Conservation (phyloP, 1,140 invertebrate species). For the Planococcus citri region DNA sequence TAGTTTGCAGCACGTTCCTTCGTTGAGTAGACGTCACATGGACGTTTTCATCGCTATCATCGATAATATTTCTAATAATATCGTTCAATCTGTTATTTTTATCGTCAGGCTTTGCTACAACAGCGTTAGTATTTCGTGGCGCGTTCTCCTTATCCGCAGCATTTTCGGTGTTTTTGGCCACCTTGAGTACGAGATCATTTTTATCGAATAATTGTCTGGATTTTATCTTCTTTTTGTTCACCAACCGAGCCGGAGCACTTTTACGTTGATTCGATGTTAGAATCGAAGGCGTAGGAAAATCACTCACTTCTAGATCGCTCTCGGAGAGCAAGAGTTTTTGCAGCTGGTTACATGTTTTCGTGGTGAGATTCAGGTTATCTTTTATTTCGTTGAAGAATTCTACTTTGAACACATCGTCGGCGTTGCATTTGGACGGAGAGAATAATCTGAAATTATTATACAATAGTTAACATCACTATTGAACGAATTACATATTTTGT, state of each 20-base stretch:
- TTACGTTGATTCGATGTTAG: neutral
- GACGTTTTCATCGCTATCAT: neutral
- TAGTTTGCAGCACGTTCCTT: neutral
- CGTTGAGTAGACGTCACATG: too few species aligned
- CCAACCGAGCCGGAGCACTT: neutral
- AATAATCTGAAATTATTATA: neutral
- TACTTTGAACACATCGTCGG: neutral
- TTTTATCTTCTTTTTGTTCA: neutral
- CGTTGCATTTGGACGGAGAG: slow-evolving; percentile 7
- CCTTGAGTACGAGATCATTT: neutral
- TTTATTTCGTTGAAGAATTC: slow-evolving; percentile 5
- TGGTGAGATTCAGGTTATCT: neutral
- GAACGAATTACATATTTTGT: neutral
- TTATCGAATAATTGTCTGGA: neutral
- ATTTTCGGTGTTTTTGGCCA: neutral
- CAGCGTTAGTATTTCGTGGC: neutral
- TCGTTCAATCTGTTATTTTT: neutral
- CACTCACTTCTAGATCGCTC: neutral
- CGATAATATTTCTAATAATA: neutral
- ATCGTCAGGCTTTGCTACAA: neutral
- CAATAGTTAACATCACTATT: neutral
- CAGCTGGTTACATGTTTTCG: neutral
- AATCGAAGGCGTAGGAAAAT: neutral
- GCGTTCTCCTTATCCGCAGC: too few species aligned
- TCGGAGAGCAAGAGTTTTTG: neutral